A percentile compares a stretch with the other conserved stretches of the same genome.
These are phyloP conservation scores for Saccostrea echinata DNA, from an alignment of 1,140 invertebrate species.

Conservation along the genomic window DNA sequence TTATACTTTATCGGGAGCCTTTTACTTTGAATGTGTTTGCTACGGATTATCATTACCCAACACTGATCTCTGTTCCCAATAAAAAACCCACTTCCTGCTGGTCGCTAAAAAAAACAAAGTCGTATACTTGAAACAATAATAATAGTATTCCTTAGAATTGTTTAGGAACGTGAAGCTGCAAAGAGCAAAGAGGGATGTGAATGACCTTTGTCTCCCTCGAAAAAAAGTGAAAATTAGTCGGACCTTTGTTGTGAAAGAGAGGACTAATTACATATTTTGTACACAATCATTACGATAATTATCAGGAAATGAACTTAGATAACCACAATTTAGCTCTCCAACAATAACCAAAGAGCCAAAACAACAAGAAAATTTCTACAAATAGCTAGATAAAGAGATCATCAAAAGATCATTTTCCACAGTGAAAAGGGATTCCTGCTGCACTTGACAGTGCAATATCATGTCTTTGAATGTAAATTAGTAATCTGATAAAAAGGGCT, in stretches of 20 bases:
- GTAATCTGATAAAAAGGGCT: too few relatives aligned
- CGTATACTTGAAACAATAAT: not conserved
- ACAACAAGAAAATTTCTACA: not conserved
- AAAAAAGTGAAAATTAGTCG: not conserved
- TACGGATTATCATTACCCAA: not conserved
- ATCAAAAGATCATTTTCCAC: too few relatives aligned
- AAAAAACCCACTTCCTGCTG: not conserved
- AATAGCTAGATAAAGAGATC: too few relatives aligned
- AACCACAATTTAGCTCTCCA: not conserved
- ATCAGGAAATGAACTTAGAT: not conserved
- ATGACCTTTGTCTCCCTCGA: not conserved
- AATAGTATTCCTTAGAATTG: not conserved
- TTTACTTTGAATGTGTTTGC: not conserved
- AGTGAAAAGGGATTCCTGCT: too few relatives aligned
- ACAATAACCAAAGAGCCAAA: not conserved
- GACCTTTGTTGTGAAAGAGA: not conserved
- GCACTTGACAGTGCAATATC: too few relatives aligned
- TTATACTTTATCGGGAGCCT: not conserved
- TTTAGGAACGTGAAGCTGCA: not conserved
- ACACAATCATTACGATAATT: not conserved
- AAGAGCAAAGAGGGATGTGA: not conserved
- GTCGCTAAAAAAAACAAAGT: not conserved
- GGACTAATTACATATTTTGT: not conserved
- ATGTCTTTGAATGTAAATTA: too few relatives aligned
- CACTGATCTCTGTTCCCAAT: not conserved